Evolutionary conservation across 1,140 invertebrate species (phyloP), one percentile per base, ranked within the genome.

Genomic region (Drosophila nasuta): DNA sequence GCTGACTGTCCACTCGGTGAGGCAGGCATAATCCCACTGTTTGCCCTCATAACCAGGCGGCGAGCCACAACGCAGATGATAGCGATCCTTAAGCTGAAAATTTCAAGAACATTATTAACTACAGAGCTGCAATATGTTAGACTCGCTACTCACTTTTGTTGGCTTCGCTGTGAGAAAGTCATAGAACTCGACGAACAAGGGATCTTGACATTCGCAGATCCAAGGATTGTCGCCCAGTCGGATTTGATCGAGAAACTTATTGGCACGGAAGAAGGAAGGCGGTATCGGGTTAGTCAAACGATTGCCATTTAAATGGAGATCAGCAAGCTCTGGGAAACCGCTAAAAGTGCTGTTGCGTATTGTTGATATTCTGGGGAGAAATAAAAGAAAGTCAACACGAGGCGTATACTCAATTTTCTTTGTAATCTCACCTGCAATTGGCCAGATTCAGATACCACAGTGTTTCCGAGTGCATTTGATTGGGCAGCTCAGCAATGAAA

Each of bases 171-270:
- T 94, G 7, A 96, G 80, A 85, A 92, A 96, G 51, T 94, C 92
- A 68, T 94, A 96, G 74, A 95, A 94, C 20, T 93, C 89, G 63
- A 93, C 93, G 73, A 96, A 93, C 45, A 94, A 92, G 0, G 79
- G 63, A 73, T 94, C 94, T 4, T 80, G 74, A 72, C 96, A 96
- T 64, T 96, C 94, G 83, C 96, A 96, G 63, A 94, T 92, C 96
- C 96, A 96, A 66, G 95, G 95, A 92, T 96, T 96, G 59, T 96
- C 95, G 8, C 94, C 93, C 46, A 96, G 75, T 83, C 93, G 92
- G 7, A 96, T 82, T 59, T 91, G 92, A 58, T 93, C 90, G n/a
- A 96, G 79, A 64, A 94, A 93, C 52, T 86, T 82, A 85, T 96
- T 95, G n/a, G 93, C 92, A 0, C 92, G 91, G 81, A 96, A 96